Base-by-base conservation (phyloP, 2,888 invertebrate species). In the Neuroscelio doddi region DNA sequence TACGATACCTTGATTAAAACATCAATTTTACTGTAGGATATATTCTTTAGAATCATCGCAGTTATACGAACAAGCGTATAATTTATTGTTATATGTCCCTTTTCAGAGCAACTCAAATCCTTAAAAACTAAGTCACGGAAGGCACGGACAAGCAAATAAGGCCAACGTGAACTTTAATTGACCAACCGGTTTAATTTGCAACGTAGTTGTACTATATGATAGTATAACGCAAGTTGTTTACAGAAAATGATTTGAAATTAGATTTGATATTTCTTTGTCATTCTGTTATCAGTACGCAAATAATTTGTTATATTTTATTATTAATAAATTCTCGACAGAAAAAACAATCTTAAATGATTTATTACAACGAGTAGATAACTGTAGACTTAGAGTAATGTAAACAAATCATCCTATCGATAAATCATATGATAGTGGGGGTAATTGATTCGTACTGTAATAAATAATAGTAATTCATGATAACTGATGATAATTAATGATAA, bases 181-280 rank as follows among this genome's bases (percentile, higher is more conserved):
- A 39, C 38, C 17, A 16, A 50, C 49, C 49, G 39, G 49, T 50
- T 50, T 39, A 50, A 50, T 50, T 50, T 50, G 49, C 49, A 50
- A 50, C 29, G 49, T 17, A 50, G 29, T 50, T 50, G 38, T 39
- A 50, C 39, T 50, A 39, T 50, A 17, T 34, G 46, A 34, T 46
- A 46, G 46, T 46, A 46, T 17, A 39, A 39, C 39, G 15, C 36
- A 36, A 36, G 5, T 5, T 15, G 36, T 36, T 16, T n/a, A 10
- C 7, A 15, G 36, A 14, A 36, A 36, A 36, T 36, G 36, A 36
- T 15, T 36, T 12, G 15, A 36, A 15, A 14, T 15, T 36, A 36
- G n/a, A n/a, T n/a, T n/a, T n/a, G n/a, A n/a, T n/a, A n/a, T n/a
- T n/a, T n/a, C n/a, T n/a, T n/a, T n/a, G n/a, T n/a, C n/a, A n/a